Base-by-base conservation (phyloP, 2,888 invertebrate species). In the Amblyteles armatorius region DNA sequence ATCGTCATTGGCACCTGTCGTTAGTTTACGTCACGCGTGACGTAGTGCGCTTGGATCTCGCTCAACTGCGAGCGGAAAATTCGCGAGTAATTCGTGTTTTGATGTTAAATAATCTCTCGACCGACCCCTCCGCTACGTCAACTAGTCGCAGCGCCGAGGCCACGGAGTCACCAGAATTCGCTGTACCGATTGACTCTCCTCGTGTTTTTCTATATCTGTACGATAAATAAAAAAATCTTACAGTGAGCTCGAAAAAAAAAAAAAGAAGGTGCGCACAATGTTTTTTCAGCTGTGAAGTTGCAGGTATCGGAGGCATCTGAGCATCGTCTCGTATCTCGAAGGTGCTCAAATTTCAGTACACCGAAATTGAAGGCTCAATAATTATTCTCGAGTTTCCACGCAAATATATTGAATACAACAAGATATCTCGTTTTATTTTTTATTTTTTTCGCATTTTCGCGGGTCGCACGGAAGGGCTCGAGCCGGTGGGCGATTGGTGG, bases 271-370 rank as follows among this genome's bases (percentile, higher is more conserved):
- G 57, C 13, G 26, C 26, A 57, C 26, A 57, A 26, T 57, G 26
- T 57, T 26, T 57, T 26, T 26, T 57, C 57, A 57, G 57, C 57
- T 26, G 57, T 22, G 57, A 57, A 57, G 57, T 26, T 57, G 57
- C 13, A 26, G 57, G 57, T 26, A 57, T 26, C 26, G 22, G 55
- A 55, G 22, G 22, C 55, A 55, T 9, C 55, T 55, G 55, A 55
- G 55, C 55, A 55, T 22, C 55, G 55, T 55, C 9, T 7, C 7
- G 50, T 22, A 22, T 55, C 7, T 55, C 55, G 55, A 55, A 19
- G 55, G 22, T 55, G 7, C 55, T 55, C 55, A 55, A 55, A 55
- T 9, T 55, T 55, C 55, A 9, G 55, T 55, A 3, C 22, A 57
- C 11, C 22, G 22, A 26, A 22, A 57, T 40, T 40, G 40, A 40